Evolutionary conservation across 2,888 invertebrate genomes (phyloP).

Genomic region (Plagodis dolabraria): DNA sequence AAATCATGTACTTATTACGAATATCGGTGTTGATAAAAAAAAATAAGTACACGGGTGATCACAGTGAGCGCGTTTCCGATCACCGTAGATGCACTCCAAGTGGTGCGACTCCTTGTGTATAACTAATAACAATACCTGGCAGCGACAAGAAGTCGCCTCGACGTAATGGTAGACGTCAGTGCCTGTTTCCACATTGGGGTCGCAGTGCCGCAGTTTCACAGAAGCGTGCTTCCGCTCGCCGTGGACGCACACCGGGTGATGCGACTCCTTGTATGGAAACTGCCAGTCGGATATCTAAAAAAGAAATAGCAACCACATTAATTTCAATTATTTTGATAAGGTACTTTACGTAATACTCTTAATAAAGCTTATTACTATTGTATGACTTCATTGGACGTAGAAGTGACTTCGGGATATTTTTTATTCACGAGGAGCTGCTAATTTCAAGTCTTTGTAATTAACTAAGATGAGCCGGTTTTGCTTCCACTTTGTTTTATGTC

Average conservation of each 20-base stretch:
- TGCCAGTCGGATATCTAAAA: slow-evolving; percentile 92
- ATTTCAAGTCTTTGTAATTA: too few relatives aligned
- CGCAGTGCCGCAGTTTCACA: slow-evolving; percentile 89
- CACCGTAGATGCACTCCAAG: too few relatives aligned
- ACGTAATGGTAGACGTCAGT: slow-evolving; percentile 90
- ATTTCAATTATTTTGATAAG: background rate
- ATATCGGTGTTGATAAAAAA: too few relatives aligned
- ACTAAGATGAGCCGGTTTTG: too few relatives aligned
- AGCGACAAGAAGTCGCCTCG: slow-evolving; percentile 91
- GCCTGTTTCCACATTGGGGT: slow-evolving; percentile 88
- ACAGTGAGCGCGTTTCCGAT: too few relatives aligned
- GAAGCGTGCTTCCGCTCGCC: slow-evolving; percentile 87
- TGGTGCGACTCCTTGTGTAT: too few relatives aligned
- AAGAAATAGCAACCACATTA: slow-evolving; percentile 15
- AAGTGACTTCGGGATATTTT: too few relatives aligned
- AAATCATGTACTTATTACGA: too few relatives aligned
- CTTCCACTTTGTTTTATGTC: too few relatives aligned
- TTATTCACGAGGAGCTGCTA: too few relatives aligned
- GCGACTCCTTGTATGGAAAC: slow-evolving; percentile 94
- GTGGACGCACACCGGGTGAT: slow-evolving; percentile 94
- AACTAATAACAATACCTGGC: slow-evolving; percentile 68
- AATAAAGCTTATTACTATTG: background rate
- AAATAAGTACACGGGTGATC: too few relatives aligned
- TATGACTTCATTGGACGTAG: too few relatives aligned
- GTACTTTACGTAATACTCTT: background rate